These are phyloP conservation scores for Macrophya annulata DNA, from an alignment of 2,888 invertebrate species.

Conservation along the genomic window DNA sequence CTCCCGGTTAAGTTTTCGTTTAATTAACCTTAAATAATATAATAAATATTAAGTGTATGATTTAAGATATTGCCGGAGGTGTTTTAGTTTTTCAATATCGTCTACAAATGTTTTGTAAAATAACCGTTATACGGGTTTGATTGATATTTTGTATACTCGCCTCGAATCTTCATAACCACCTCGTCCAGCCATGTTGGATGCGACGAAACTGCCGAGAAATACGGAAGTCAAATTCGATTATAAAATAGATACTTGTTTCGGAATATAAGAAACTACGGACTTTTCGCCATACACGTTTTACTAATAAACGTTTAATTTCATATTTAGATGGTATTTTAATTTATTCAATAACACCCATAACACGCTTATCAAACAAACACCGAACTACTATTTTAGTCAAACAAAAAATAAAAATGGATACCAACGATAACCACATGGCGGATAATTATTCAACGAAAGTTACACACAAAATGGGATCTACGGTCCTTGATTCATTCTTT, in stretches of 20 bases:
- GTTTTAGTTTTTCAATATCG: slow-evolving; percentile 46
- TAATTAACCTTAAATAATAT: slow-evolving; percentile 53
- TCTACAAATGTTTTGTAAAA: slow-evolving; percentile 56
- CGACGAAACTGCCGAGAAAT: slow-evolving; percentile 76
- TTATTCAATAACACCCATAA: not conserved
- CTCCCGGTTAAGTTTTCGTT: slow-evolving; percentile 33
- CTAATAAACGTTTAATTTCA: not conserved
- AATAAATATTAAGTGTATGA: slow-evolving; percentile 68
- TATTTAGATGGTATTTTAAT: not conserved
- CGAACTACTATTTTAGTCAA: slow-evolving; percentile 25
- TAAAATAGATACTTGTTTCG: not conserved
- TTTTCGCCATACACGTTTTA: not conserved
- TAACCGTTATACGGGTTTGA: slow-evolving; percentile 57
- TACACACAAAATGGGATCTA: slow-evolving; percentile 70
- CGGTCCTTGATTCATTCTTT: slow-evolving; percentile 79
- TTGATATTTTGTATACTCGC: slow-evolving; percentile 81
- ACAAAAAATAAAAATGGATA: slow-evolving; percentile 57
- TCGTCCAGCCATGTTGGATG: slow-evolving; percentile 94
- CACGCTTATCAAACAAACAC: not conserved
- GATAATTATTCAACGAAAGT: slow-evolving; percentile 68
- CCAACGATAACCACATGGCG: slow-evolving; percentile 59
- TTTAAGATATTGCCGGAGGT: slow-evolving; percentile 44
- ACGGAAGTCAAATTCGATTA: slow-evolving; percentile 68
- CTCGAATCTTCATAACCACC: slow-evolving; percentile 93
- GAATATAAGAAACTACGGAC: not conserved